Evolutionary conservation across 2,113 vertebrate species (phyloP), one percentile per base, ranked within the genome.

Genomic region (Capricornis sumatraensis): DNA sequence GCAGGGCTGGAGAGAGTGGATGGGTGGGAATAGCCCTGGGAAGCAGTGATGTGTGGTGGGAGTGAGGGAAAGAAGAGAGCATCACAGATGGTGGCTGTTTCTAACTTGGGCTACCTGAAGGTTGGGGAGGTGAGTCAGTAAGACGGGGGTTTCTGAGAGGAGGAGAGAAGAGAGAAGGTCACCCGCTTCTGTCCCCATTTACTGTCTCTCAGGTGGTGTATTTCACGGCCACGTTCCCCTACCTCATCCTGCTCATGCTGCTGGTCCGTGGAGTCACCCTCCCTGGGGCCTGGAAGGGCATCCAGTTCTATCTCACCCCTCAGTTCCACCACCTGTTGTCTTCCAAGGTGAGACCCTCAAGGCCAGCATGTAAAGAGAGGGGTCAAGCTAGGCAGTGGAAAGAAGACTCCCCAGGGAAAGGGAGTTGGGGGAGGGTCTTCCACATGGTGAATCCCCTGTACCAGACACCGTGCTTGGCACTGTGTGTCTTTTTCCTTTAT

Each of bases 141-240:
- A n/a, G 67, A 14, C 11, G 27, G 81, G 53, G 52, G 5, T 23
- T 33, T 62, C 14, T 28, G 21, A 3, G n/a, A 64, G 8, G 11
- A 0, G 0, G 55, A 1, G 87, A 43, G 55, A 36, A 0, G 2
- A 43, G 55, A 28, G 50, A 7, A 0, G 60, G 16, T 64, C 33
- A 87, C 12, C 36, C 40, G 14, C 28, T 40, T 76, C 71, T 43
- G 40, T 76, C 12, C 71, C 71, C 40, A 76, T 43, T 92, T 74
- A 2, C 64, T 2, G 0, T 19, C 58, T 60, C 92, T 36, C 98
- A 99, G 99, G 99, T 99, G 0, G 99, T 99, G 67, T 99, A 99
- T 76, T 99, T 99, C 98, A 99, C 99, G 0, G 99, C 99, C 96
- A 99, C 99, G 1, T 99, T 99, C 97, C 99, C 99, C 0, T 99